Conservation (phyloP, 2,888 invertebrate species). For the Podotricha telesiphe region DNA sequence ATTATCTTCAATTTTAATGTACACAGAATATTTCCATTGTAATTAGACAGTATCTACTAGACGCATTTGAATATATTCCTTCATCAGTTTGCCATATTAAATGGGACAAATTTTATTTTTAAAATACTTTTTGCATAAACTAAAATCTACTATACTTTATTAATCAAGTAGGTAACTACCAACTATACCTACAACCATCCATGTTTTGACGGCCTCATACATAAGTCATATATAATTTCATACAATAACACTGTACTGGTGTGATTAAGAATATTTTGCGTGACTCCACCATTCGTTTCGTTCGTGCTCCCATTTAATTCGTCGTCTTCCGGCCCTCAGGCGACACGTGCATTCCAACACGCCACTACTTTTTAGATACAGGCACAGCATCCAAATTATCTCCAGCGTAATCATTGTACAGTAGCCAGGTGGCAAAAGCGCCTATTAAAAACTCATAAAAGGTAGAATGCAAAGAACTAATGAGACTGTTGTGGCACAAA, state of each 20-base stretch:
- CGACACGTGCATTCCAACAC: constrained; percentile 62
- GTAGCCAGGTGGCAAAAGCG: constrained; percentile 39
- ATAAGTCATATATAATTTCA: constrained; percentile 10
- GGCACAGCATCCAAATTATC: constrained; percentile 40
- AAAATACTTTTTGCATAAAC: too few relatives aligned
- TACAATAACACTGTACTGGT: constrained; percentile 41
- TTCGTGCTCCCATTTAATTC: constrained; percentile 60
- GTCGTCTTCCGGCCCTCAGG: constrained; percentile 69
- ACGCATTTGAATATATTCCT: too few relatives aligned
- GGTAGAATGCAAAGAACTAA: background rate
- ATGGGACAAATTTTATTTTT: too few relatives aligned
- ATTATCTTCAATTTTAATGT: too few relatives aligned
- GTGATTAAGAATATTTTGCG: constrained; percentile 59
- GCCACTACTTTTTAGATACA: constrained; percentile 49
- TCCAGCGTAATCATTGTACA: constrained; percentile 38
- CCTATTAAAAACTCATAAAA: constrained; percentile 12
- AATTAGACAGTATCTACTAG: too few relatives aligned
- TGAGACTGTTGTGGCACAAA: background rate
- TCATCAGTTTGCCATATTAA: too few relatives aligned
- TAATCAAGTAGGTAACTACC: too few relatives aligned
- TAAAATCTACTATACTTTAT: too few relatives aligned
- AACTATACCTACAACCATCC: background rate
- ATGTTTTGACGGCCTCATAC: background rate
- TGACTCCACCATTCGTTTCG: constrained; percentile 47
- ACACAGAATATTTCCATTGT: too few relatives aligned